Base-by-base conservation (phyloP, 2,113 vertebrate species). In the Microtus montanus region DNA sequence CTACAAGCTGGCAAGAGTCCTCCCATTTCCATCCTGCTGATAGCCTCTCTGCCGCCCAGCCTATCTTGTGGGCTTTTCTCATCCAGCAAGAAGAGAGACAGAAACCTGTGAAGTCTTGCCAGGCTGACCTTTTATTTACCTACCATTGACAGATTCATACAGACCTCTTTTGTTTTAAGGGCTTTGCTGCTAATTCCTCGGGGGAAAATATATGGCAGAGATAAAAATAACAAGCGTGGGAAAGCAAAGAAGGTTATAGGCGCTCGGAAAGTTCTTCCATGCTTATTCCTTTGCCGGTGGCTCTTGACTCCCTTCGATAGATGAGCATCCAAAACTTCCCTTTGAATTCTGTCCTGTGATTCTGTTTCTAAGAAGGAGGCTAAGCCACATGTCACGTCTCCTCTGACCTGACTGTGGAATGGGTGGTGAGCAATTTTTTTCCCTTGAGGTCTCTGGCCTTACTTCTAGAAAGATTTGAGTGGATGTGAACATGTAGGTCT, bases 211-310 rank as follows among this genome's bases (percentile, higher is more conserved):
- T 54, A 93, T 19, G 33, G 66, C 71, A 88, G 77, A 95, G 84
- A 93, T 91, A 97, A 96, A 96, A 96, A 95, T 93, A 97, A 95
- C 71, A 83, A 95, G 91, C 1, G 4, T 95, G 93, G 90, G 93
- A 95, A 96, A 96, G 77, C 19, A 80, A 82, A n/a, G 73, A 95
- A 95, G 75, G 85, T 94, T 94, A 78, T 7, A 92, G 71, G 63
- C 7, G 2, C 58, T 92, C 89, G 78, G 41, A 74, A 93, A 94
- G 82, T 95, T 92, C 88, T 96, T 89, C 33, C 1, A 35, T 70
- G 64, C n/a, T 52, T 91, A 82, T 89, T 86, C 80, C 88, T 77
- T 93, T 63, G 91, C n/a, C 66, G 26, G 63, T 80, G 66, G 64
- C 85, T 92, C 71, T 92, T 75, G 52, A 88, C 10, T 88, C n/a